Conservation (phyloP, 2,888 invertebrate genomes). For the Drosophila nigritarsus region DNA sequence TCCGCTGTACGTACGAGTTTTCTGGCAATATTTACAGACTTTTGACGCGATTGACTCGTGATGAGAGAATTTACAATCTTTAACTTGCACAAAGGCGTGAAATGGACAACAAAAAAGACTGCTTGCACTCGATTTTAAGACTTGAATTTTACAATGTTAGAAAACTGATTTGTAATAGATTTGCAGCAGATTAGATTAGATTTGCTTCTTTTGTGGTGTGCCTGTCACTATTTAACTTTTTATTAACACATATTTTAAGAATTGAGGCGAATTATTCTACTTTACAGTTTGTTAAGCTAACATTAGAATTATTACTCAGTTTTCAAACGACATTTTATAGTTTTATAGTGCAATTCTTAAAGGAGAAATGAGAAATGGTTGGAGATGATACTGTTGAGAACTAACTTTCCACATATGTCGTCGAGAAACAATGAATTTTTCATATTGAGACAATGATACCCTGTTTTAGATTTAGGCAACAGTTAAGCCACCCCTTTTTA, state of each 20-base stretch:
- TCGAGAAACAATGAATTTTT: neutral
- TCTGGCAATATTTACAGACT: slow-evolving; percentile 49
- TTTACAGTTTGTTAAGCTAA: neutral
- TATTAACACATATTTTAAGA: neutral
- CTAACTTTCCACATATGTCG: no score
- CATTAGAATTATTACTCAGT: neutral
- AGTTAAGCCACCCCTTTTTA: no score
- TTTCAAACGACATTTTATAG: neutral
- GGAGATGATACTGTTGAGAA: neutral
- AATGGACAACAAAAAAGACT: neutral
- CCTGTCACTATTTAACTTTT: neutral
- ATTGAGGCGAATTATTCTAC: neutral
- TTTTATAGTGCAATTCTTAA: neutral
- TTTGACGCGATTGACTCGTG: slow-evolving; percentile 57
- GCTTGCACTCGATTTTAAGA: neutral
- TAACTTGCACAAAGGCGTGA: slow-evolving; percentile 30
- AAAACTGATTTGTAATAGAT: neutral
- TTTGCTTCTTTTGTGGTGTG: neutral
- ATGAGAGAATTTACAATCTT: slow-evolving; percentile 40
- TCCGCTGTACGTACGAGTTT: slow-evolving; percentile 13
- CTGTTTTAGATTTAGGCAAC: no score
- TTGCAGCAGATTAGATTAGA: neutral
- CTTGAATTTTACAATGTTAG: neutral
- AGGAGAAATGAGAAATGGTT: neutral
- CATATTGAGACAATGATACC: neutral